These are phyloP conservation scores for Neoarius graeffei DNA, from an alignment of 2,113 vertebrate genomes.

Conservation along the genomic window DNA sequence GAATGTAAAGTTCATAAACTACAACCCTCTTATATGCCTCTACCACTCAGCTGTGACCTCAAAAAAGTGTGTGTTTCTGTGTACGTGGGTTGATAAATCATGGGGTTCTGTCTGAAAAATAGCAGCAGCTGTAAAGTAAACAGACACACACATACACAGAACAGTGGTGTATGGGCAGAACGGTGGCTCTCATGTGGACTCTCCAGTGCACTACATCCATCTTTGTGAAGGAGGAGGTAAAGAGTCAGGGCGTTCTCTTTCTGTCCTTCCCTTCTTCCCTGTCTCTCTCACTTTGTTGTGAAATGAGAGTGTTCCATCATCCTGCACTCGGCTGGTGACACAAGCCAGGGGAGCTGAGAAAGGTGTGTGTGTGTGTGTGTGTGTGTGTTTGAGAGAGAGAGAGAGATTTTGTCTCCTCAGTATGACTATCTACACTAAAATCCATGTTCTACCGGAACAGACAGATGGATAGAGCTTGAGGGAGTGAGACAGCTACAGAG, in stretches of 20 bases:
- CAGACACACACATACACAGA: slow-evolving; percentile 16
- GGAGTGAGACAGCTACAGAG: background rate
- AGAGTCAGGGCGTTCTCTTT: slow-evolving; percentile 65
- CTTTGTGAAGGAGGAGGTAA: slow-evolving; percentile 70
- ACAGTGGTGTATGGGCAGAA: slow-evolving; percentile 1
- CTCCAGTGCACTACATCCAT: slow-evolving; percentile 61
- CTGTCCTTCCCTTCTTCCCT: slow-evolving; percentile 67
- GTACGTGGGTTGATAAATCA: slow-evolving; percentile 34
- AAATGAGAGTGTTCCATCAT: slow-evolving; percentile 77
- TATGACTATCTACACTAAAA: background rate
- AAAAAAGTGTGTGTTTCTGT: slow-evolving; percentile 19
- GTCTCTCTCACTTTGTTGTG: slow-evolving; percentile 67
- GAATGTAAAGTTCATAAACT: slow-evolving; percentile 25
- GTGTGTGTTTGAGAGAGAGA: background rate
- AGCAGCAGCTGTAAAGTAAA: slow-evolving; percentile 31
- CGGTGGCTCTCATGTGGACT: slow-evolving; percentile 16
- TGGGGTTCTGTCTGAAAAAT: slow-evolving; percentile 31
- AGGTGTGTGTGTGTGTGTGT: slow-evolving; percentile 45
- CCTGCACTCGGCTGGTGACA: slow-evolving; percentile 61
- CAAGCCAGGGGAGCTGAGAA: slow-evolving; percentile 57
- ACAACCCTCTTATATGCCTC: background rate
- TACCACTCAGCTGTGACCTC: slow-evolving; percentile 34
- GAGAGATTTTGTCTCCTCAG: background rate
- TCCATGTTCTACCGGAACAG: background rate
- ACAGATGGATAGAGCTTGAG: background rate